phyloP scores from a whole-genome alignment of 2,113 vertebrate genomes.

The Rhabdomys dilectus region DNA sequence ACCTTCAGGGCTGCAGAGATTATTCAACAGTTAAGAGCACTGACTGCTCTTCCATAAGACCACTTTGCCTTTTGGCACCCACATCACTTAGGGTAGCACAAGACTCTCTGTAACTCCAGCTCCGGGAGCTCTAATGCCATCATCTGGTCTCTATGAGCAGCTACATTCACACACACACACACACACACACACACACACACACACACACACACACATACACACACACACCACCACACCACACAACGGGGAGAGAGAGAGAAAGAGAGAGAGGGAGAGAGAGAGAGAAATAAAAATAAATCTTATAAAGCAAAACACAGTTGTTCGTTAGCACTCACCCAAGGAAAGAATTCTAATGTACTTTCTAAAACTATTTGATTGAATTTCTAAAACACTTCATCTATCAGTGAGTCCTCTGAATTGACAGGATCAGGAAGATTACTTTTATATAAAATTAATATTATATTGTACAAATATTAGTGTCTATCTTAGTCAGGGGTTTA shows the following conservation, averaged over 20 bases:
- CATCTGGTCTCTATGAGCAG: not conserved
- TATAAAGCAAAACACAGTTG: not conserved
- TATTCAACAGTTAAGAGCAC: not conserved
- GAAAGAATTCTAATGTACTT: not conserved
- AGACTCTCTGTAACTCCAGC: not conserved
- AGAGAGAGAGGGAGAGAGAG: no score
- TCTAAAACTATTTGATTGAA: constrained; percentile 37
- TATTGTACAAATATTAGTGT: not conserved
- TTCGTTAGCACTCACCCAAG: not conserved
- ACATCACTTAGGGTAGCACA: not conserved
- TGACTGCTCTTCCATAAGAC: not conserved
- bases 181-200: no score
- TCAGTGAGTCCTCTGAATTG: constrained; percentile 2
- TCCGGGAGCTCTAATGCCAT: not conserved
- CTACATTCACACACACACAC: not conserved
- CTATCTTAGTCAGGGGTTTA: no score
- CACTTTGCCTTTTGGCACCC: not conserved
- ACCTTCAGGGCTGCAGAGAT: not conserved
- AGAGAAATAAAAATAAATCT: not conserved
- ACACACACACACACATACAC: not conserved
- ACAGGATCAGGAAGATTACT: not conserved
- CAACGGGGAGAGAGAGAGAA: no score
- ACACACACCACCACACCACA: no score
- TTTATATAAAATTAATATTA: constrained; percentile 52
- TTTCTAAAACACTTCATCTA: constrained; percentile 14